Evolutionary conservation across 2,888 invertebrate species (phyloP), one percentile per base, ranked within the genome.

Genomic region (Drosophila prostipennis): DNA sequence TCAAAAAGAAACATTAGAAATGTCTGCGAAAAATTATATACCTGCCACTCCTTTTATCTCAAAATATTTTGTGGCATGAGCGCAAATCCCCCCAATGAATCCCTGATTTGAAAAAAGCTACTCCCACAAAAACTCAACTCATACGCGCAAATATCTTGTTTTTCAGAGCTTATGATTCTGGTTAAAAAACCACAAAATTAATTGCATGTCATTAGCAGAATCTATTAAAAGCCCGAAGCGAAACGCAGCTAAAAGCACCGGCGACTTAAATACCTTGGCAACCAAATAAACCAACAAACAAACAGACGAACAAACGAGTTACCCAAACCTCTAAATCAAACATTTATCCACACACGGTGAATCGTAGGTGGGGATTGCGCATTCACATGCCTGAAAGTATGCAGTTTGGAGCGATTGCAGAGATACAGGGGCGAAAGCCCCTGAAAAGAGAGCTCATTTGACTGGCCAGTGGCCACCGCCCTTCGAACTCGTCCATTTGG

Each of bases 151-250:
- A n/a, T 13, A 14, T 6, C n/a, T 36, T 42, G 26, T 42, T 36
- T 42, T 42, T 10, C 23, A 37, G 37, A 65, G 36, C 23, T 37
- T 69, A 70, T 68, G 70, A 43, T 34, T 51, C 26, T 43, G 72
- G 26, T 14, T 83, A 57, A 70, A 78, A 78, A 84, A 57, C 63
- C 52, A 51, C 64, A 80, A 55, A 72, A 79, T 81, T 87, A 87
- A 82, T 85, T 85, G 85, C 75, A 69, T 56, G 72, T 79, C 82
- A 85, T 81, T 81, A 79, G 63, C 79, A 70, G 80, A 84, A 84
- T 74, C 71, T 72, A 64, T 56, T 72, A 55, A 70, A 60, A 36
- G 45, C 46, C 46, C 60, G 32, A 39, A 54, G 52, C 52, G 34
- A 34, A 16, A 13, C 37, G 32, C 26, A 19, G 36, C 42, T 16